phyloP scores from a whole-genome alignment of 2,797 vertebrate species.

The Coreius guichenoti region DNA sequence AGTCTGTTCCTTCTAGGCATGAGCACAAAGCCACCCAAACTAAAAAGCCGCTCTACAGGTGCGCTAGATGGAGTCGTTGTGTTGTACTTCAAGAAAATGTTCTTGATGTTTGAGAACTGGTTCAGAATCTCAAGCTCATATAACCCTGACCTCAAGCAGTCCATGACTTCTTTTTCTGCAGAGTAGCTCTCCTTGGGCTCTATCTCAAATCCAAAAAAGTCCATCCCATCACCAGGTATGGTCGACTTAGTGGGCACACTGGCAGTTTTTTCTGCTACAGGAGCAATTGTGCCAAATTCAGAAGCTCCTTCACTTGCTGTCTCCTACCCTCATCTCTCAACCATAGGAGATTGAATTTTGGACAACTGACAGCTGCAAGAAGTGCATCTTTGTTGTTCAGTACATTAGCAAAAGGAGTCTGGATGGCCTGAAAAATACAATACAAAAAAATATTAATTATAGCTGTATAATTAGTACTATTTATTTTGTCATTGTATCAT shows the following conservation, averaged over 20 bases:
- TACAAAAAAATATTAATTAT: neutral
- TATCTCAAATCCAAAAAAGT: neutral
- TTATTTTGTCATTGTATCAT: neutral
- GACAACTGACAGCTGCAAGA: neutral
- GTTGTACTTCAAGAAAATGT: slow-evolving; percentile 16
- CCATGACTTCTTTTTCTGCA: slow-evolving; percentile 29
- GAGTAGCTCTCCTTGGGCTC: slow-evolving; percentile 8
- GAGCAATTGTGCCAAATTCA: neutral
- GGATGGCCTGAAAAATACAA: neutral
- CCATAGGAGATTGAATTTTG: neutral
- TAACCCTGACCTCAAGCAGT: neutral
- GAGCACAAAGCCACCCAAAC: slow-evolving; percentile 22
- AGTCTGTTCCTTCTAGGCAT: neutral
- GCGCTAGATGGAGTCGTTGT: slow-evolving; percentile 20
- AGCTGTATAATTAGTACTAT: neutral
- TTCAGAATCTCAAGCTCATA: slow-evolving; percentile 24
- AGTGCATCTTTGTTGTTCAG: neutral
- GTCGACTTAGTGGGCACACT: neutral
- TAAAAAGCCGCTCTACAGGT: slow-evolving; percentile 17
- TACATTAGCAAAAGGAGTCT: neutral
- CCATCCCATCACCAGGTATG: neutral
- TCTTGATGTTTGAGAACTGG: slow-evolving; percentile 34
- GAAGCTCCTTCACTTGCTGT: neutral
- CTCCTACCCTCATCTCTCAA: neutral
- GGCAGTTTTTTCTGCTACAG: neutral